phyloP scores from a whole-genome alignment of 2,113 vertebrate species.

The Paratilapia polleni region DNA sequence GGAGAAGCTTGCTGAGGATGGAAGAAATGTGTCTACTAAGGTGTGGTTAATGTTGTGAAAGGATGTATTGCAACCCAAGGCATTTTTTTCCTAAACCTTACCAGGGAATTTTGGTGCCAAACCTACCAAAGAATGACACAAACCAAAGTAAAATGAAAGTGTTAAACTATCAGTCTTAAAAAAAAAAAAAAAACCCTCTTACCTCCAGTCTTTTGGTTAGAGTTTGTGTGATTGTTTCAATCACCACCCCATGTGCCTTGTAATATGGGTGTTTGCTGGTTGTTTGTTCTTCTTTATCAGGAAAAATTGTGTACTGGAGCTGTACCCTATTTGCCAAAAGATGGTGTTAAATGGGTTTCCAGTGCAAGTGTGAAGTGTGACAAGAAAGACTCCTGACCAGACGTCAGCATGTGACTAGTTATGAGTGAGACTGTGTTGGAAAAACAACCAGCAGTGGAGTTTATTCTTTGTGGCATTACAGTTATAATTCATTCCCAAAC shows the following conservation, averaged over 20 bases:
- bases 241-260: background rate
- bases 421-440: background rate
- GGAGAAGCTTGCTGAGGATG: background rate
- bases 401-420: background rate
- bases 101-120: background rate
- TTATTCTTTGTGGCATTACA: background rate
- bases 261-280: background rate
- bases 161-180: background rate
- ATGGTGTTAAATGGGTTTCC: background rate
- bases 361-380: background rate
- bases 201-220: too few relatives aligned
- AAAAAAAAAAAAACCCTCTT: background rate
- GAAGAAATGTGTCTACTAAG: background rate
- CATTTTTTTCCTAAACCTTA: background rate
- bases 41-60: background rate
- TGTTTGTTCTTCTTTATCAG: background rate
- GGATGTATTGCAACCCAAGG: background rate
- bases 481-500: background rate
- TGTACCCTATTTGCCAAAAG: fast-evolving
- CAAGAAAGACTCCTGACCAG: background rate
- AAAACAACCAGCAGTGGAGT: background rate
- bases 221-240: background rate
- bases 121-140: too few relatives aligned
- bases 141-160: too few relatives aligned
- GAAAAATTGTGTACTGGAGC: background rate